Conservation (phyloP, 2,888 invertebrate species). For the Caenorhabditis sp. region DNA sequence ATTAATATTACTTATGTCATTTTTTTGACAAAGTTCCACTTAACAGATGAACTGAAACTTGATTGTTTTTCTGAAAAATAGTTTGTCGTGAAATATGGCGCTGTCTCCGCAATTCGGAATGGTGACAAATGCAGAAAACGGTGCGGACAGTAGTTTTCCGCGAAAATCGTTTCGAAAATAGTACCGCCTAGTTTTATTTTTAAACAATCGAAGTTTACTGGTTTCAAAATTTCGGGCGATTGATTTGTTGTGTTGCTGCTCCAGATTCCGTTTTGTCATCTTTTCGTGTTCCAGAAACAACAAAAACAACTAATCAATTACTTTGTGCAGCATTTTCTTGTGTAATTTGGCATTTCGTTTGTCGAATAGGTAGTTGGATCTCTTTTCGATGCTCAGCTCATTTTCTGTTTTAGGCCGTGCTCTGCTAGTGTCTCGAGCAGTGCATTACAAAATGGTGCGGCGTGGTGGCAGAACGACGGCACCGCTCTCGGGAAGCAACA, state of each 20-base stretch:
- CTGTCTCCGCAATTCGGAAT: not conserved
- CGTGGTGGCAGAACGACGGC: conserved; percentile 49
- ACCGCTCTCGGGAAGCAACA: conserved; percentile 11
- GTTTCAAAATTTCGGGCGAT: too few relatives aligned
- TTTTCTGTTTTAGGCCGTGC: not conserved
- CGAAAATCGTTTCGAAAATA: not conserved
- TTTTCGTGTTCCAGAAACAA: not conserved
- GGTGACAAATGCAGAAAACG: conserved; percentile 6
- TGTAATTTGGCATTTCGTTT: conserved; percentile 18
- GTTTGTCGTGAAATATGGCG: conserved; percentile 2
- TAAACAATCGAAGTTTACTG: too few relatives aligned
- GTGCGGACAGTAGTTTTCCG: conserved; percentile 18
- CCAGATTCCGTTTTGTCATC: not conserved
- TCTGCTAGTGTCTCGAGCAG: conserved; percentile 7
- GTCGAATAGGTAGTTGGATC: conserved; percentile 5
- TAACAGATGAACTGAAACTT: not conserved
- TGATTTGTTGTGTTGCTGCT: too few relatives aligned
- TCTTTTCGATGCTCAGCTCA: not conserved
- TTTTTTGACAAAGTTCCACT: not conserved
- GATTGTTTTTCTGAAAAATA: too few relatives aligned
- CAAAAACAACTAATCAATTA: conserved; percentile 21
- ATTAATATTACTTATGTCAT: too few relatives aligned
- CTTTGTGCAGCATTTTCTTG: conserved; percentile 22
- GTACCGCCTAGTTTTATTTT: too few relatives aligned
- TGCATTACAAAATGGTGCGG: conserved; percentile 55